Evolutionary conservation across 2,888 invertebrate genomes (phyloP).

Genomic region (Eilema caniola): DNA sequence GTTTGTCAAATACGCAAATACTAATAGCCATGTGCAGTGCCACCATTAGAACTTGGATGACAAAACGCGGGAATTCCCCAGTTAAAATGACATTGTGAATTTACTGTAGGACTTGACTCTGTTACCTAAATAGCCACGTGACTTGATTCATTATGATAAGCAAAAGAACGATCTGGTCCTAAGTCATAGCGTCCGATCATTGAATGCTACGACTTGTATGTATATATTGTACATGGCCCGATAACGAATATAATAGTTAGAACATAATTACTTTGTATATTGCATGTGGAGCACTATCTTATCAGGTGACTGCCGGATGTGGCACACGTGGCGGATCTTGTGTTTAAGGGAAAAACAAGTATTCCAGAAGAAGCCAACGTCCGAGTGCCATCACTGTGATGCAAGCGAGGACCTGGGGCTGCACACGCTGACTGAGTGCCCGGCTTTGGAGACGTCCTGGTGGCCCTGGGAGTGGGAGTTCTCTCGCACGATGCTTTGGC

Average conservation of each 20-base stretch:
- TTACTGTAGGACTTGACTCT: neutral
- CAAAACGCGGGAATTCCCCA: no score
- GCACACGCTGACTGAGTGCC: no score
- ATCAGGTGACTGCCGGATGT: constrained; percentile 11
- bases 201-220: neutral
- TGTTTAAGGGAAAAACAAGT: neutral
- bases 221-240: neutral
- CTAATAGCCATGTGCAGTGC: no score
- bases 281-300: neutral
- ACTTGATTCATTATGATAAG: neutral
- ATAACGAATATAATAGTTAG: constrained; percentile 1
- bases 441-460: no score
- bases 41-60: no score
- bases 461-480: no score
- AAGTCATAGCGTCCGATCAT: neutral
- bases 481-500: no score
- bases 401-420: no score
- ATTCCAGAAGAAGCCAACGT: no score
- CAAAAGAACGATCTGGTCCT: neutral
- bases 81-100: no score
- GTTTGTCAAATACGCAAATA: no score
- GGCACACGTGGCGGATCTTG: constrained; percentile 13
- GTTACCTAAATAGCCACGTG: neutral
- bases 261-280: constrained; percentile 6
- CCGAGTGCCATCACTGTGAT: no score